Base-by-base conservation (phyloP, 2,888 invertebrate species). In the Sarcophaga subvicina region DNA sequence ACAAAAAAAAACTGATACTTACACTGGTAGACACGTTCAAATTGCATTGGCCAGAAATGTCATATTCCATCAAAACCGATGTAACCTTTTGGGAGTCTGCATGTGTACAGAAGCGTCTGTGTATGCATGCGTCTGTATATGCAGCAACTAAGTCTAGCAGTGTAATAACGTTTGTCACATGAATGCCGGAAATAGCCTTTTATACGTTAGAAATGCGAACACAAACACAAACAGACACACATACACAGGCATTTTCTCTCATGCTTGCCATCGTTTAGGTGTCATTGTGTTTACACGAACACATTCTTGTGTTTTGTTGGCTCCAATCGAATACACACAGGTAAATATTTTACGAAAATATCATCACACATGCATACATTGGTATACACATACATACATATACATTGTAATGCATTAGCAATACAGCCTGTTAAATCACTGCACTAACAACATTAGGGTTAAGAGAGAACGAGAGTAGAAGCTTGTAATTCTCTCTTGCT, bases 181-280 rank as follows among this genome's bases (percentile, higher is more conserved):
- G 64, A 88, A 76, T 86, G 76, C 84, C 81, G 88, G 86, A 86
- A 84, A 88, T 88, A 77, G 78, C 79, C 75, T 87, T 84, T 71
- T 80, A 81, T 78, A 67, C 47, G 17, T 62, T 78, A 72, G 17
- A 70, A 25, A 76, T 70, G 27, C 78, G 78, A 37, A 27, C 63
- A 63, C 11, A 27, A 2, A 10, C 5, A 60, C 20, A 37, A 4
- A 6, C 60, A 49, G 47, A 49, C n/a, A 60, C 25, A 72, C 37
- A 37, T 4, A 27, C 14, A 73, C 6, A 49, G 49, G 47, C 22
- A n/a, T 11, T n/a, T 10, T 37, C 37, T 37, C 54, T 54, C 20
- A 75, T 10, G 11, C 67, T 10, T 8, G 37, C 37, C 37, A 49
- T 62, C 37, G 22, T 63, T 84, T 75, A 84, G 75, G 20, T 84